Evolutionary conservation across 2,888 invertebrate species (phyloP).

Genomic region (Pterobdella sp.): DNA sequence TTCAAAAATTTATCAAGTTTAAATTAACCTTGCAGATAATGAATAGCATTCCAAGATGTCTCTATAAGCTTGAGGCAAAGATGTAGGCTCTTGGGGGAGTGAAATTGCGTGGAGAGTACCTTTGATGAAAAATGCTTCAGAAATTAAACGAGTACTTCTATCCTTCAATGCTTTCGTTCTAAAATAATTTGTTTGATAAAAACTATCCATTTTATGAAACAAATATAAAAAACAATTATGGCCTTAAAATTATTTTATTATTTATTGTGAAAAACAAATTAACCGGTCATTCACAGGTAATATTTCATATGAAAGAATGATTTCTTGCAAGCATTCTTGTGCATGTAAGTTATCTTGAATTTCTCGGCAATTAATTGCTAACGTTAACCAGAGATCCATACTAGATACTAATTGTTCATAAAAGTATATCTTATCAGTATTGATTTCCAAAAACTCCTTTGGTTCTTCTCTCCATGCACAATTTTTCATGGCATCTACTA

Average conservation of each 20-base stretch:
- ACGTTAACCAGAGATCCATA: background rate
- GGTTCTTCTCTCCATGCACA: background rate
- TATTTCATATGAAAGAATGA: background rate
- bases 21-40: background rate
- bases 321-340: background rate
- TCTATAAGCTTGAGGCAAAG: background rate
- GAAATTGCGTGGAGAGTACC: no score
- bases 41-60: background rate
- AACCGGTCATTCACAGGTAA: background rate
- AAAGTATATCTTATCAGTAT: background rate
- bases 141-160: background rate
- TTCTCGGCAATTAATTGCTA: background rate
- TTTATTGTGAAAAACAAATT: background rate
- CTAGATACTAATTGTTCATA: background rate
- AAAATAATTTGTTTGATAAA: no score
- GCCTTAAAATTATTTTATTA: background rate
- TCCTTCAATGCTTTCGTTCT: background rate
- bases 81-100: background rate
- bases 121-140: background rate
- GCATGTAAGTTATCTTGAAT: background rate
- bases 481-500: background rate
- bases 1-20: background rate
- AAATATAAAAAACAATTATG: background rate
- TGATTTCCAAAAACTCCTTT: background rate
- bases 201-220: background rate